Evolutionary conservation across 37 sponge, comb jelly and placozoan genomes (phyloP), one percentile per base, ranked within the genome.

Genomic region (Ianthella basta): DNA sequence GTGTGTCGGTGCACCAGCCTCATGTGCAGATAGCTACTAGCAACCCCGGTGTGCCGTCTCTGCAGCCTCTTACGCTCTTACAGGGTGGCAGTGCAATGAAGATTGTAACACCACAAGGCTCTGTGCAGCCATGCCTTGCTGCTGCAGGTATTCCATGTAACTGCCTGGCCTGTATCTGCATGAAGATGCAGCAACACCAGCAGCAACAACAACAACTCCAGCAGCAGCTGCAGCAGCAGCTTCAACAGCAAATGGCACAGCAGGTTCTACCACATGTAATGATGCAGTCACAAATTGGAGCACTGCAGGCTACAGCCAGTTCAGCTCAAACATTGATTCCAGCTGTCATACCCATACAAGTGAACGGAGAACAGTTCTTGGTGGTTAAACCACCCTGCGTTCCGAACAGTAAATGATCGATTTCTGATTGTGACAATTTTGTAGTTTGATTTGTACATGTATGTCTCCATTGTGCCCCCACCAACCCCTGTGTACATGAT

Each of bases 81-180:
- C 50, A 44, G 8, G 50, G 50, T n/a, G n/a, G n/a, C 3, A 44
- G 8, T 44, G 50, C 50, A 44, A 44, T 44, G 50, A 44, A 44
- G 50, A 50, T 32, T 75, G 33, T 50, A 24, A 24, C 54, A 13
- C 78, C 54, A 24, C 78, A 40, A 41, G 16, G 53, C 2, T 14
- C 54, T 39, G 18, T 53, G 13, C 78, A 75, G 38, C 44, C 78
- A 13, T 75, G 78, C 53, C 37, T 75, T 4, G 78, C 78, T 24
- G 37, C 44, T 19, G 24, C 78, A 14, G 78, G 78, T 19, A 19
- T 75, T 16, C 78, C 44, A 36, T 75, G 78, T 41, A 50, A 53
- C 24, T 75, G 78, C 78, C 20, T 75, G 5, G 37, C 33, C 44
- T 75, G 78, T 44, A 13, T 75, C 24, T 75, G 78, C n/a, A 40